Evolutionary conservation across 2,888 invertebrate species (phyloP), one percentile per base, ranked within the genome.

Genomic region (Helleia helle): DNA sequence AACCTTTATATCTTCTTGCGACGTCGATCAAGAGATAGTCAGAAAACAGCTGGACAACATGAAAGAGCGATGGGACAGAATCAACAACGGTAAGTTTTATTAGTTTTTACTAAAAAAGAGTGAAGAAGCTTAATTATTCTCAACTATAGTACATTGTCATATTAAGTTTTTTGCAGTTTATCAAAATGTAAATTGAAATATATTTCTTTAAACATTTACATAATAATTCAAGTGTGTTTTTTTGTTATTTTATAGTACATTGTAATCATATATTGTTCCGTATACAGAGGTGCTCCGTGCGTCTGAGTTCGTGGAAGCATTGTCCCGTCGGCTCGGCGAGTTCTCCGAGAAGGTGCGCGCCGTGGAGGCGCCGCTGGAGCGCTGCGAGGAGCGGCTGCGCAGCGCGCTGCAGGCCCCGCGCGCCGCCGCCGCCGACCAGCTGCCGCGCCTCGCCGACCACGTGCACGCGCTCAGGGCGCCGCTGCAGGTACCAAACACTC

Each of bases 1-100:
- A 58, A 91, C 94, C 0, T 94, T 97, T 85, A 87, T 97, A 38
- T 89, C 90, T 0, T 89, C 93, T 34, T 96, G 96, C 54, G 97
- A 97, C 64, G 90, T 93, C 38, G 97, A 97, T 62, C 95, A 96
- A 63, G 96, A 96, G 36, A 89, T 93, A 1, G 93, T 98, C 1
- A 91, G 94, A 62, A 90, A 89, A 27, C 93, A 95, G 61, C 81
- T 97, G 3, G 88, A 91, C 51, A 88, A 88, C 52, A 89, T 96
- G 71, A 95, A 93, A 72, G 91, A 92, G 50, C 87, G 95, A 52
- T 97, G 97, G 97, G 96, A 97, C 60, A 90, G 90, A 57, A 87
- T 98, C 5, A 96, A 96, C 71, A 94, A 94, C 59, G 94, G 91
- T 86, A 40, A 36, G 59, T 54, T 9, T n/a, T 31, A 17, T 31